Percentiles rank a stretch among this genome's conserved stretches.
Evolutionary conservation across 2,888 invertebrate genomes (phyloP).

Genomic region (Drosophila falleni): DNA sequence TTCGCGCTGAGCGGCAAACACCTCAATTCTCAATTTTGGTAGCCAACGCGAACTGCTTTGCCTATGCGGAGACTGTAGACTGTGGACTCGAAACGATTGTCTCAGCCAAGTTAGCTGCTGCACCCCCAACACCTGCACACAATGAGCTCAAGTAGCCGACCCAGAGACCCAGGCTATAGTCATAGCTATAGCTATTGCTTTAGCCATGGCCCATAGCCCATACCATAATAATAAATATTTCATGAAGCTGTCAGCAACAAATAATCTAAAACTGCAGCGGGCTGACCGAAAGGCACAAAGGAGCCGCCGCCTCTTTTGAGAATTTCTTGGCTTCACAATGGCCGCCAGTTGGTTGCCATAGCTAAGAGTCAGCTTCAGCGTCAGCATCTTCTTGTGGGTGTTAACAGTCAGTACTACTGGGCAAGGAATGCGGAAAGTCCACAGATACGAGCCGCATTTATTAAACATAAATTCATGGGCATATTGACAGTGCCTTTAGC

Average conservation of each 20-base stretch:
- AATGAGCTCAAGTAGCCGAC: slow-evolving; percentile 25
- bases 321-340: slow-evolving; percentile 44
- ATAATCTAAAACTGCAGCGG: slow-evolving; percentile 80
- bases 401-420: slow-evolving; percentile 52
- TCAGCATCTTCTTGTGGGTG: slow-evolving; percentile 55
- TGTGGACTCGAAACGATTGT: slow-evolving; percentile 36
- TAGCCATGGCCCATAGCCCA: slow-evolving; percentile 7
- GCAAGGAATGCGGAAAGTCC: slow-evolving; percentile 73
- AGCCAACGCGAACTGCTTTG: slow-evolving; percentile 69
- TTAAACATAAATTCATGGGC: slow-evolving; percentile 75
- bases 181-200: neutral
- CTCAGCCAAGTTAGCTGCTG: slow-evolving; percentile 38
- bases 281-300: slow-evolving; percentile 76
- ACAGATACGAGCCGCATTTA: slow-evolving; percentile 60
- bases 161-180: slow-evolving; percentile 4
- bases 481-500: slow-evolving; percentile 54
- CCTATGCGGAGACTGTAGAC: slow-evolving; percentile 49
- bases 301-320: slow-evolving; percentile 18
- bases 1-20: slow-evolving; percentile 68
- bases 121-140: slow-evolving; percentile 73
- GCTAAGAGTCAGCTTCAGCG: neutral
- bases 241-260: slow-evolving; percentile 82
- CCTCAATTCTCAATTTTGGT: slow-evolving; percentile 80
- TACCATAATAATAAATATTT: slow-evolving; percentile 81
- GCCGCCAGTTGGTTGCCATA: slow-evolving; percentile 19